A percentile compares a stretch with the other conserved stretches of the same genome.
phyloP scores from a whole-genome alignment of 37 sponge, comb jelly and placozoan genomes.

The Diacarnus erythraeanus region DNA sequence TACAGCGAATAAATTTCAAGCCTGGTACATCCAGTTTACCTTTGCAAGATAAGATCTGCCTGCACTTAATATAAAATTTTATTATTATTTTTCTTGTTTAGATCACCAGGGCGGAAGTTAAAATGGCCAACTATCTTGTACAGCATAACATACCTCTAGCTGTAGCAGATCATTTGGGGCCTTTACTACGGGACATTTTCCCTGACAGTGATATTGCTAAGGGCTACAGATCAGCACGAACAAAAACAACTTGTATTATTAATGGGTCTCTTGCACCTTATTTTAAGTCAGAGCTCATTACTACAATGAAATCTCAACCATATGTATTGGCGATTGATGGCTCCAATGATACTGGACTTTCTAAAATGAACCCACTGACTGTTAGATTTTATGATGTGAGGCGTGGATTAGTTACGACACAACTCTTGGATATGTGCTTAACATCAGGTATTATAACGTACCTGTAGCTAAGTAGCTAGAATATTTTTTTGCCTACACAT shows the following conservation, averaged over 20 bases:
- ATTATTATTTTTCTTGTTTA: too few relatives aligned
- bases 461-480: neutral
- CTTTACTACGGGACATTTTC: conserved; percentile 44
- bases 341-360: conserved; percentile 60
- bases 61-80: too few relatives aligned
- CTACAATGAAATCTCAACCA: conserved; percentile 43
- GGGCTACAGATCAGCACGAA: conserved; percentile 43
- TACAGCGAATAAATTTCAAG: neutral
- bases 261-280: conserved; percentile 59
- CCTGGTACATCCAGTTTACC: neutral
- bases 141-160: conserved; percentile 60
- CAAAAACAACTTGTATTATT: conserved; percentile 74
- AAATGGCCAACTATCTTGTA: conserved; percentile 44
- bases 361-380: conserved; percentile 73
- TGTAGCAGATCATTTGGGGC: conserved; percentile 56
- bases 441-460: too few relatives aligned
- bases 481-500: too few relatives aligned
- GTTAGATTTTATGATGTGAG: conserved; percentile 33
- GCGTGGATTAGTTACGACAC: conserved; percentile 22
- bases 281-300: conserved; percentile 30
- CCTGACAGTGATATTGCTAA: conserved; percentile 54
- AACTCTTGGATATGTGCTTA: conserved; percentile 65
- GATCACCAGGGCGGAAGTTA: conserved; percentile 53
- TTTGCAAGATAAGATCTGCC: too few relatives aligned
- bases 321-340: conserved; percentile 69